Evolutionary conservation across 2,888 invertebrate species (phyloP), one percentile per base, ranked within the genome.

Genomic region (Eupithecia dodoneata): DNA sequence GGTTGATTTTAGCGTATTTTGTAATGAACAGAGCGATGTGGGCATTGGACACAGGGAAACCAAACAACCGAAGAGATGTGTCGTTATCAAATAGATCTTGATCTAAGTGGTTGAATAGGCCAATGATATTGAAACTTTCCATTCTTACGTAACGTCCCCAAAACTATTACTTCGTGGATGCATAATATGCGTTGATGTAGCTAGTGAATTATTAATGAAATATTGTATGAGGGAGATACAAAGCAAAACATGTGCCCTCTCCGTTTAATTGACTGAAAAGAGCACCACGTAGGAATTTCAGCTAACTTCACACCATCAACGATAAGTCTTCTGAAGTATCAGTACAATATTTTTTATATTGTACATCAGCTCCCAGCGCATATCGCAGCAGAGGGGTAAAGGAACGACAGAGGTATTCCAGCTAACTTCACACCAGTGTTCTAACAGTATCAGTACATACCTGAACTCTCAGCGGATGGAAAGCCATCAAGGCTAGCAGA

Each of bases 401-500:
- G 1, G 30, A 30, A 59, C 18, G 7, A 59, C 9, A 9, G 55
- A 59, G 18, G 55, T 55, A 59, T 59, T 18, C 9, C 55, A 18
- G 52, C 52, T 9, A 59, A 59, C 55, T 59, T 52, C 52, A 59
- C 55, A 55, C n/a, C 0, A 59, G 55, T 18, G 18, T 59, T 18
- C 0, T 9, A 59, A 59, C 3, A 30, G 63, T 30, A 30, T 63
- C 18, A 18, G 18, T 30, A 70, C 70, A 47, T n/a, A 70, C 70
- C 97, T 95, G 67, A n/a, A 69, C 98, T 83, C 98, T 96, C 10
- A 99, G 96, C 71, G 99, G 99, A 94, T 99, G 99, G 94, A 98
- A 97, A 95, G 99, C 97, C 72, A 99, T 95, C 85, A 97, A 95
- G 85, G 98, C 97, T 74, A 99, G 96, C 91, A 97, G 96, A 86